phyloP scores from a whole-genome alignment of 2,888 invertebrate genomes.

The Abrostola triplasia region DNA sequence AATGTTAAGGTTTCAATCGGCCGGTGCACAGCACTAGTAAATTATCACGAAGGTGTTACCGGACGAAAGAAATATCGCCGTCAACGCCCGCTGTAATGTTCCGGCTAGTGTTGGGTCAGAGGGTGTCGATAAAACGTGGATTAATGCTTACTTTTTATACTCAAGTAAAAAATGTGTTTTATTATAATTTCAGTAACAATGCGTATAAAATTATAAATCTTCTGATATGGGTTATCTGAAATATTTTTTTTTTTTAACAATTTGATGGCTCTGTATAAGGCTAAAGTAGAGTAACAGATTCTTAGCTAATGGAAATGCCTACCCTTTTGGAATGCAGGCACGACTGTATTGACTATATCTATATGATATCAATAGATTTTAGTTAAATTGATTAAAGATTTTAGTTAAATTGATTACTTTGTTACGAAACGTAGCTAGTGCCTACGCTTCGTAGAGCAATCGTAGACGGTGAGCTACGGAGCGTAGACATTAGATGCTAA shows the following conservation, averaged over 20 bases:
- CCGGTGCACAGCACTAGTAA: conserved; percentile 64
- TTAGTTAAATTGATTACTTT: neutral
- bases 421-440: conserved; percentile 14
- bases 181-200: too few species aligned
- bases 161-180: too few species aligned
- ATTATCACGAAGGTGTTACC: conserved; percentile 69
- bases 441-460: conserved; percentile 24
- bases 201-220: too few species aligned
- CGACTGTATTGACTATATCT: too few species aligned
- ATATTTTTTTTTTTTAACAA: too few species aligned
- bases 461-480: neutral
- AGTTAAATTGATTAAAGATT: too few species aligned
- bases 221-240: too few species aligned
- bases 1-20: conserved; percentile 78
- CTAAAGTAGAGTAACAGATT: too few species aligned
- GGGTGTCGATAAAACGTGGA: conserved; percentile 40
- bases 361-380: too few species aligned
- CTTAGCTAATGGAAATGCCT: too few species aligned
- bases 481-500: neutral
- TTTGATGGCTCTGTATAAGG: too few species aligned
- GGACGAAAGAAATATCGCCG: conserved; percentile 83
- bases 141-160: neutral
- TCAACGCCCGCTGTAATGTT: conserved; percentile 70
- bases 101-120: conserved; percentile 64
- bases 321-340: too few species aligned